phyloP scores from a whole-genome alignment of 2,797 vertebrate species.

The Dendrocincla tyrannina region DNA sequence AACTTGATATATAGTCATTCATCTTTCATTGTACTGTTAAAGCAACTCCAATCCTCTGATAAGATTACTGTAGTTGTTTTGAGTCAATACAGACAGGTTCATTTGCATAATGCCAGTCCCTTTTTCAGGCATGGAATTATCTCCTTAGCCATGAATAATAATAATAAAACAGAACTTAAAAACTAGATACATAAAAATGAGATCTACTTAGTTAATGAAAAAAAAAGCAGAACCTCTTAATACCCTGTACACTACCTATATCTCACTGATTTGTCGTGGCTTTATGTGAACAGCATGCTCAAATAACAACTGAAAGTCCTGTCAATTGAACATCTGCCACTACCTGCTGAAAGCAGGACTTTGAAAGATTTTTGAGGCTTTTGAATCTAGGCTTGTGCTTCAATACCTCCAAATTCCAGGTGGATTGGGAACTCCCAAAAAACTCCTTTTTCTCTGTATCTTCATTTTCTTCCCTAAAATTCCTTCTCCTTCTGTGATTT shows the following conservation, averaged over 20 bases:
- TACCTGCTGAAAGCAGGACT: background rate
- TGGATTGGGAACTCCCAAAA: rapidly evolving
- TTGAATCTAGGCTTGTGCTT: background rate
- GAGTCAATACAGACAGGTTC: background rate
- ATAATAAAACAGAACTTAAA: background rate
- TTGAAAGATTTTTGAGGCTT: background rate
- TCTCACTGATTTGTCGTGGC: background rate
- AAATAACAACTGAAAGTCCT: background rate
- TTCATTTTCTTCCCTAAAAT: background rate
- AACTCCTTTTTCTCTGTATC: background rate
- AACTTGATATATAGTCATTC: background rate
- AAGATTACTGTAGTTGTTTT: background rate
- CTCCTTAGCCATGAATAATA: background rate
- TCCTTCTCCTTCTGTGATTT: background rate
- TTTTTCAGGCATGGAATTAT: background rate
- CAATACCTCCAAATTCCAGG: background rate
- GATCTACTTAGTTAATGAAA: background rate
- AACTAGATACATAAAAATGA: background rate
- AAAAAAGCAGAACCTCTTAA: background rate
- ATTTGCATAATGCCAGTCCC: background rate
- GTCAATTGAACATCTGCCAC: background rate
- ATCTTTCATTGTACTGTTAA: background rate
- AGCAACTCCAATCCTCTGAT: background rate
- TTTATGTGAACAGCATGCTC: background rate
- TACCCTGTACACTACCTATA: background rate